A percentile compares a stretch with the other conserved stretches of the same genome.
phyloP scores from a whole-genome alignment of 2,113 vertebrate genomes.

The Hiodon tergisus region DNA sequence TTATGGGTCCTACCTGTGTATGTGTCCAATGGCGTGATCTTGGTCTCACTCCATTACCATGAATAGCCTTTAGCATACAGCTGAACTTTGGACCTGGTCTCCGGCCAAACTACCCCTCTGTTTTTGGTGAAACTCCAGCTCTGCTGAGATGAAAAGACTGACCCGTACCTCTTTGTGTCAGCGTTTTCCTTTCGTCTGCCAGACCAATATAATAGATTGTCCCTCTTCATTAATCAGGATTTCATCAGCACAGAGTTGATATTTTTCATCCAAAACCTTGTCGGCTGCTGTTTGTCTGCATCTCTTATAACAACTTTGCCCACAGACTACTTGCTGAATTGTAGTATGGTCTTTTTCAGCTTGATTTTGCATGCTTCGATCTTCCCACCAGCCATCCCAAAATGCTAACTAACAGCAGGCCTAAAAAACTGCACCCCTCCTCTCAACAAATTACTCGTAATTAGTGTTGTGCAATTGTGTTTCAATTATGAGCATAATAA shows the following conservation, averaged over 20 bases:
- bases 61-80: neutral
- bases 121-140: conserved; percentile 31
- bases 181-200: conserved; percentile 31
- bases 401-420: too few species aligned
- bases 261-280: conserved; percentile 16
- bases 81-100: conserved; percentile 7
- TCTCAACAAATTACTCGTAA: too few species aligned
- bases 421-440: too few species aligned
- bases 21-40: too few species aligned
- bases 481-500: too few species aligned
- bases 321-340: neutral
- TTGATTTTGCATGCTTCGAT: too few species aligned
- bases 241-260: conserved; percentile 30
- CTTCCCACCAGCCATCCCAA: too few species aligned
- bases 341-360: too few species aligned
- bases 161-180: conserved; percentile 28
- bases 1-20: too few species aligned
- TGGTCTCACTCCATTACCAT: too few species aligned
- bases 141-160: conserved; percentile 30
- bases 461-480: too few species aligned
- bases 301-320: neutral
- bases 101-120: conserved; percentile 3
- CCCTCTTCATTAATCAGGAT: conserved; percentile 35
- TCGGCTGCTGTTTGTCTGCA: neutral
- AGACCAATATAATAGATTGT: conserved; percentile 40